phyloP scores from a whole-genome alignment of 2,113 vertebrate genomes.

The Seriola quinqueradiata region DNA sequence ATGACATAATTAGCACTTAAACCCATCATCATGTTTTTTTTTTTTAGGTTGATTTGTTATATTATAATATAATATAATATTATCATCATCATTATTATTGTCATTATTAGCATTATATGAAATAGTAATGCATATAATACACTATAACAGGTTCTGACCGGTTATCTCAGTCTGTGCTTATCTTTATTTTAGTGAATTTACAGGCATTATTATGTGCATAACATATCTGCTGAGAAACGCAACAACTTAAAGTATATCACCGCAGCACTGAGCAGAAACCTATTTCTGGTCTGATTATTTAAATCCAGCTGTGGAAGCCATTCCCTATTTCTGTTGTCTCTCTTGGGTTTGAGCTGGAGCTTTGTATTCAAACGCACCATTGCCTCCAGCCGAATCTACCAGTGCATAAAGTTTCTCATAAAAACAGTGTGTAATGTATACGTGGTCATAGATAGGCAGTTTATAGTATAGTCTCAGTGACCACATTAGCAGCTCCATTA shows the following conservation, averaged over 20 bases:
- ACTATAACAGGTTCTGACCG: neutral
- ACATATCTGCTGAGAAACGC: slow-evolving; percentile 22
- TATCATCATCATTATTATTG: neutral
- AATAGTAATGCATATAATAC: neutral
- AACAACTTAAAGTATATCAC: slow-evolving; percentile 46
- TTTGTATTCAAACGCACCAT: slow-evolving; percentile 56
- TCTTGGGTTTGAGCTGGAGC: slow-evolving; percentile 48
- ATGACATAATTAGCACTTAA: slow-evolving; percentile 77
- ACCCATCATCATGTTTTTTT: slow-evolving; percentile 28
- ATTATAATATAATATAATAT: too few relatives aligned
- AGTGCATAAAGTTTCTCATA: slow-evolving; percentile 51
- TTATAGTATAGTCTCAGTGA: slow-evolving; percentile 67
- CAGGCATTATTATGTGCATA: slow-evolving; percentile 26
- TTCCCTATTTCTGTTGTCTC: slow-evolving; percentile 59
- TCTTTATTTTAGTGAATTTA: slow-evolving; percentile 1
- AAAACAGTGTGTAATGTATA: slow-evolving; percentile 55
- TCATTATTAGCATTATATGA: neutral
- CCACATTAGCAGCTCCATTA: slow-evolving; percentile 70
- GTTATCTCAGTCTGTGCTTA: slow-evolving; percentile 12
- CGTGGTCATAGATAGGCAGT: slow-evolving; percentile 34
- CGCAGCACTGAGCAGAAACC: slow-evolving; percentile 30
- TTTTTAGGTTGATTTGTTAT: slow-evolving; percentile 7
- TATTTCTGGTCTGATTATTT: slow-evolving; percentile 63
- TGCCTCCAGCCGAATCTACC: slow-evolving; percentile 54
- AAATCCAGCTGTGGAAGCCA: slow-evolving; percentile 52